Evolutionary conservation across 2,797 vertebrate genomes (phyloP).

Genomic region (Platalea minor): DNA sequence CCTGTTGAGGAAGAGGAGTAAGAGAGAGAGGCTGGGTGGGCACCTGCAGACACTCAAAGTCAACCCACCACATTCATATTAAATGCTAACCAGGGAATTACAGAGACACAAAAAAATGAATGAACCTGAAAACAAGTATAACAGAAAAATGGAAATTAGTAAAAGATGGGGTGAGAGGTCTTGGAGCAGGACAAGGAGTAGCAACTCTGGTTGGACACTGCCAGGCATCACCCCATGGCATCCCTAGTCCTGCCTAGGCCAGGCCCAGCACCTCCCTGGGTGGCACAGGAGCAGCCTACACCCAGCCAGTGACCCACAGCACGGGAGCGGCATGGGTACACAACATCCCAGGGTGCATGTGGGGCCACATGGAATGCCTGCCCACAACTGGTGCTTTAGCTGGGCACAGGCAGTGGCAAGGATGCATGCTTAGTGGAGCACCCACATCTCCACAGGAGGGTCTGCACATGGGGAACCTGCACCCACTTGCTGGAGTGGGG

Average conservation of each 20-base stretch:
- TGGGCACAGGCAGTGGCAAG: background rate
- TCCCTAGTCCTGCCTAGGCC: background rate
- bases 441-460: background rate
- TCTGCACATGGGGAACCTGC: background rate
- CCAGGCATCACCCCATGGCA: background rate
- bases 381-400: background rate
- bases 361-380: fast-evolving
- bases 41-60: background rate
- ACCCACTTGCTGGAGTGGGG: background rate
- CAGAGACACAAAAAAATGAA: background rate
- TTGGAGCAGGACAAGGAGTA: background rate
- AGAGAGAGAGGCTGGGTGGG: background rate
- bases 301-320: no score
- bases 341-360: fast-evolving
- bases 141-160: background rate
- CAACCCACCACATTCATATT: background rate
- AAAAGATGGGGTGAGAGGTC: background rate
- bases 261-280: background rate
- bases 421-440: background rate
- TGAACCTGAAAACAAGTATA: background rate
- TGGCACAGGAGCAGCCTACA: background rate
- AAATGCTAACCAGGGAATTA: background rate
- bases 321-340: fast-evolving
- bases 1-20: background rate
- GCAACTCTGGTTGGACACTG: background rate